Base-by-base conservation (phyloP, 2,797 vertebrate genomes). In the Lindbergichthys nudifrons region DNA sequence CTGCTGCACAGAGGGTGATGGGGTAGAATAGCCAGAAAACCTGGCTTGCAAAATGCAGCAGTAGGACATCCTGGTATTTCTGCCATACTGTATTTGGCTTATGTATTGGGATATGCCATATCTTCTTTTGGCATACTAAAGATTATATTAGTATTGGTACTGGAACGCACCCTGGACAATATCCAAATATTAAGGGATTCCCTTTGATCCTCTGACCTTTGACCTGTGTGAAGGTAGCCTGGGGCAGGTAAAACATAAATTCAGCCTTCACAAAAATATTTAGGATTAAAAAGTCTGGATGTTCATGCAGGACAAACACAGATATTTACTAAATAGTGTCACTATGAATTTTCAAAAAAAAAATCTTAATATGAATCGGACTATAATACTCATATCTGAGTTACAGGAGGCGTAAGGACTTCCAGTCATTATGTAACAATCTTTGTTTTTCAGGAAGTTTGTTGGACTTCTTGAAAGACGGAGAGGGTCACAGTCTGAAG, bases 381-480 rank as follows among this genome's bases (percentile, higher is more conserved):
- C 5, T 16, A 1, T 36, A 8, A 23, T n/a, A 62, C 42, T 46
- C 15, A 26, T 3, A 59, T 63, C 57, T 56, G 13, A 36, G 19
- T 62, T 10, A 15, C 39, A 39, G 16, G 1, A 59, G n/a, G 4
- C 19, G 50, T 21, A n/a, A 42, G 23, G 4, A 63, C 30, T 48
- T 12, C 63, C 16, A 41, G 16, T 75, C 21, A 18, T 50, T 13
- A 82, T 48, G 45, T 19, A 23, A 46, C 60, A 6, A 6, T 47
- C 16, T 63, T 18, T 56, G 1, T 26, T 63, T 74, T 73, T 62
- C 90, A 99, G 98, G 98, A 73, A 99, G 98, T 88, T 87, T 99
- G 90, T 83, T 99, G 94, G 98, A 98, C 82, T 99, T 98, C 89
- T 89, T 99, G 46, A 99, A 98, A 92, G 95, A 96, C 0, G 96